Conservation (phyloP, 2,797 vertebrate genomes). For the Gouania willdenowi region DNA sequence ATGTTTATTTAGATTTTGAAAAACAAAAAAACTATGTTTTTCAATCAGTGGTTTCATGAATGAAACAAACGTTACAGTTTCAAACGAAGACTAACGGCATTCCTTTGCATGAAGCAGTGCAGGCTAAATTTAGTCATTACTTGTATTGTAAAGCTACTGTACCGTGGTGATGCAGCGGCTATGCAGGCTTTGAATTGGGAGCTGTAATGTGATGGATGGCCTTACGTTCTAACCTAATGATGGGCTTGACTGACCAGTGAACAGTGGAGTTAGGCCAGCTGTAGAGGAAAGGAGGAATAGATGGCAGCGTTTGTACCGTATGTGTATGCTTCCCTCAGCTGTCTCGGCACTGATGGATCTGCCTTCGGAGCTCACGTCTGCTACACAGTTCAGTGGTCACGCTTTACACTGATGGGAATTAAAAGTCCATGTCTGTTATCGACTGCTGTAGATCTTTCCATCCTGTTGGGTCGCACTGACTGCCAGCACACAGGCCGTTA, state of each 20-base stretch:
- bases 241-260: constrained; percentile 44
- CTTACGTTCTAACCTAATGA: constrained; percentile 34
- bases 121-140: background rate
- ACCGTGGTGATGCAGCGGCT: background rate
- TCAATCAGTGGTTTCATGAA: background rate
- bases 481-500: constrained; percentile 3
- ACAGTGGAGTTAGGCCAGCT: constrained; percentile 23
- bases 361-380: constrained; percentile 21
- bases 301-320: background rate
- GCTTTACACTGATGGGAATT: constrained; percentile 37
- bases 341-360: constrained; percentile 42
- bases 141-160: background rate
- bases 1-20: too few species aligned
- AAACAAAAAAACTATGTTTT: too few species aligned
- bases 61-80: too few species aligned
- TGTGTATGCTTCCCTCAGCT: constrained; percentile 10
- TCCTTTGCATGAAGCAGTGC: too few species aligned
- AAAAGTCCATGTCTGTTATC: constrained; percentile 46
- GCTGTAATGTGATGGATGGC: constrained; percentile 38
- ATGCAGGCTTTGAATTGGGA: background rate
- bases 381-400: constrained; percentile 25
- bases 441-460: constrained; percentile 39
- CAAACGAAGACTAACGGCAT: too few species aligned
- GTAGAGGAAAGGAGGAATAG: background rate
- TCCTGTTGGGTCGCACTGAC: constrained; percentile 33